Base-by-base conservation (phyloP, 2,113 vertebrate species). In the Serilophus lunatus region DNA sequence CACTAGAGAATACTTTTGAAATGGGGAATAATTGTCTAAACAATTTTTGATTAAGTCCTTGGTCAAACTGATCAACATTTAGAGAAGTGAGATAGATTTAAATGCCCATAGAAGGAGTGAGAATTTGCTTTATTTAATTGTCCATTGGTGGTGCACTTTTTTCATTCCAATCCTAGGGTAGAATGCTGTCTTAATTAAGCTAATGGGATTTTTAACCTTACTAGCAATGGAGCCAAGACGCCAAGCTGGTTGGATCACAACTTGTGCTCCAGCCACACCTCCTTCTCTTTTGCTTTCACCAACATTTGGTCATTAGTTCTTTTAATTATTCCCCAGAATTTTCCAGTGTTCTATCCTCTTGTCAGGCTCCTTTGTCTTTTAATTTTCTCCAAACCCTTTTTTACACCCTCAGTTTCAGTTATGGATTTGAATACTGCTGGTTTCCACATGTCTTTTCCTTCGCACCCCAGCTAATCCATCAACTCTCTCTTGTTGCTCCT, bases 1-100 rank as follows among this genome's bases (percentile, higher is more conserved):
- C 97, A 97, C 96, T 90, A 97, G 97, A 97, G 97, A 96, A 96
- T 97, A 97, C 93, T 97, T 97, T 70, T 79, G 95, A 97, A 96
- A 96, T 82, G 92, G 77, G 59, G 77, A 95, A 81, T 89, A 94
- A 95, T 74, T 96, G 86, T 85, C 64, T 91, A 97, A 96, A 85
- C 95, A 97, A 88, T 96, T 96, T 96, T 88, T 97, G 53, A 97
- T 95, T 95, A 95, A 93, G 92, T 92, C 85, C 94, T 91, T 77
- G 80, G 92, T 93, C 86, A 96, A 92, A 97, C 51, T 95, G 95
- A 96, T 91, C 85, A 86, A 90, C 86, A 81, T 71, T 95, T 91
- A 70, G 10, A 83, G 64, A 86, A 88, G 38, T 14, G 33, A 88
- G 57, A 65, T 44, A 87, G 64, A 75, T 72, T 38, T 87, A 83